These are phyloP conservation scores for Myanophis thanlyinensis DNA, from an alignment of 2,113 vertebrate species.

Conservation along the genomic window DNA sequence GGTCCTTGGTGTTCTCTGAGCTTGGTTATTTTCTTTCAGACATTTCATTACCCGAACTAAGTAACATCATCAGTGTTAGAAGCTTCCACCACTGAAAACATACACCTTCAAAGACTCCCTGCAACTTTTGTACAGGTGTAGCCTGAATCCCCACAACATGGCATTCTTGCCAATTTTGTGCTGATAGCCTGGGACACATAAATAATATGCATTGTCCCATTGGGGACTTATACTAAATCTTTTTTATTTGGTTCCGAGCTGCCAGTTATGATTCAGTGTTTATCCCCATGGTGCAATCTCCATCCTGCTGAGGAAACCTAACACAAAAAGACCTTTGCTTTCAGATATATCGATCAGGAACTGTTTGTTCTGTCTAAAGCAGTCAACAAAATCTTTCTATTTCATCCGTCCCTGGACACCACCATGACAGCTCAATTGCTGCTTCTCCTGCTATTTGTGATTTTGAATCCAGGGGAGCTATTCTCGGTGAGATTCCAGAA, in stretches of 20 bases:
- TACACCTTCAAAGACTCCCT: neutral
- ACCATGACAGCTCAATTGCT: conserved; percentile 46
- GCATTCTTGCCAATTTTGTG: neutral
- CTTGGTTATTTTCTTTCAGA: neutral
- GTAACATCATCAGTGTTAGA: neutral
- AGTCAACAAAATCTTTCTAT: neutral
- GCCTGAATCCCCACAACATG: neutral
- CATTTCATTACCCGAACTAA: neutral
- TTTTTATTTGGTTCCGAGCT: neutral
- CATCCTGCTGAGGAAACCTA: neutral
- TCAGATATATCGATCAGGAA: neutral
- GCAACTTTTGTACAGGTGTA: neutral
- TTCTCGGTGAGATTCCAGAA: conserved; percentile 45
- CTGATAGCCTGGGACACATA: neutral
- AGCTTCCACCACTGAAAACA: neutral
- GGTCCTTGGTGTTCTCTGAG: neutral
- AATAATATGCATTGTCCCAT: neutral
- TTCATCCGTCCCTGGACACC: rapidly evolving
- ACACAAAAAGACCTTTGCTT: conserved; percentile 28
- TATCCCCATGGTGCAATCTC: neutral
- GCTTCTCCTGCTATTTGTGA: conserved; percentile 17
- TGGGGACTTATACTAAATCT: neutral
- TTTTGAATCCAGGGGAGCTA: conserved; percentile 13
- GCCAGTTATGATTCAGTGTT: neutral
- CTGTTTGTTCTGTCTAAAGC: conserved; percentile 12